Evolutionary conservation across 1,140 invertebrate species (phyloP).

Genomic region (Fopius arisanus): DNA sequence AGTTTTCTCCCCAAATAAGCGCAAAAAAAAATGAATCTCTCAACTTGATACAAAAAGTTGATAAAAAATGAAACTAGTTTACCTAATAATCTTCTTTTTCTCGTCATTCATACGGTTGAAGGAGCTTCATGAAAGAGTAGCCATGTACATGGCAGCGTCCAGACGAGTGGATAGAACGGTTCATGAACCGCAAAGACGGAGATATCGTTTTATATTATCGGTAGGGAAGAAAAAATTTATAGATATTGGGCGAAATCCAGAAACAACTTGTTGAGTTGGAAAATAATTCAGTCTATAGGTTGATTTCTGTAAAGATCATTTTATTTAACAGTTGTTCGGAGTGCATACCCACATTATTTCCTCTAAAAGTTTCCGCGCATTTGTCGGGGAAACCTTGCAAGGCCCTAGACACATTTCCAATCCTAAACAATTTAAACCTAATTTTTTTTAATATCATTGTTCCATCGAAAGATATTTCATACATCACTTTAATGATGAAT

Average conservation of each 20-base stretch:
- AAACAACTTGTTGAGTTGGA: conserved; percentile 5
- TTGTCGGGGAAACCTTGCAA: too few species aligned
- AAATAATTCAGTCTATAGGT: too few species aligned
- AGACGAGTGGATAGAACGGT: conserved; percentile 3
- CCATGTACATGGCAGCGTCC: conserved; percentile 3
- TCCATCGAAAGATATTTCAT: too few species aligned
- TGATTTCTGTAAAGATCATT: too few species aligned
- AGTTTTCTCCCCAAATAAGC: not conserved
- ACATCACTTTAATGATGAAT: too few species aligned
- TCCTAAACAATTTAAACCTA: too few species aligned
- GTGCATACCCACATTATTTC: too few species aligned
- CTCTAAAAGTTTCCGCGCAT: too few species aligned
- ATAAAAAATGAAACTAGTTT: conserved; percentile 4
- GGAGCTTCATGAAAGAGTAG: conserved; percentile 1
- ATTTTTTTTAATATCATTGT: too few species aligned
- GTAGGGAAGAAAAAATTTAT: not conserved
- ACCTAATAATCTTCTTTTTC: conserved; percentile 8
- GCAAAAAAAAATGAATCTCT: not conserved
- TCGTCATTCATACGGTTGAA: not conserved
- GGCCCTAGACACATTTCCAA: too few species aligned
- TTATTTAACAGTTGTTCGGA: too few species aligned
- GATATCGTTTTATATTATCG: conserved; percentile 4
- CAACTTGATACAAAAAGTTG: not conserved
- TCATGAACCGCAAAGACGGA: conserved; percentile 5
- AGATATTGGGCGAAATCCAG: conserved; percentile 13